Percentiles rank a stretch among this genome's conserved stretches.
Conservation (phyloP, 2,797 vertebrate genomes). For the Syngnathus acus region DNA sequence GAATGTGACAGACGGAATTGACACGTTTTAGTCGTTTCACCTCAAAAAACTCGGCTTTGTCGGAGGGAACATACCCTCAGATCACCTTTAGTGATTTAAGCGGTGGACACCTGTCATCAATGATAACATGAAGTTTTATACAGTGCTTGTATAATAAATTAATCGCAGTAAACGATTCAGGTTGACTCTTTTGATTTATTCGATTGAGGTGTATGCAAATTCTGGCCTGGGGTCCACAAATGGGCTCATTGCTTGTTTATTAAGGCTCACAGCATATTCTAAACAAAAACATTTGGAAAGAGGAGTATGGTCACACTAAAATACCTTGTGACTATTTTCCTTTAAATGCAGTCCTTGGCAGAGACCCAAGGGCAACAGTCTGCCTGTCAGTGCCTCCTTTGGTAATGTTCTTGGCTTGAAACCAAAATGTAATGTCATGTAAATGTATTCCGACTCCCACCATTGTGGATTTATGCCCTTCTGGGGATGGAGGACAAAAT, state of each 20-base stretch:
- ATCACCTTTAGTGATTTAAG: neutral
- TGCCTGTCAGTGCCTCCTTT: conserved; percentile 50
- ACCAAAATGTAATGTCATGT: conserved; percentile 1
- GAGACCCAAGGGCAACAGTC: conserved; percentile 40
- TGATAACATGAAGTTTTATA: neutral
- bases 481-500: neutral
- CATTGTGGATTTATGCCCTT: neutral
- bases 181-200: too few relatives aligned
- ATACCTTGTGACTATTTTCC: conserved; percentile 1
- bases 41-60: neutral
- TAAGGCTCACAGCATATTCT: too few relatives aligned
- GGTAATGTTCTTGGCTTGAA: conserved; percentile 9
- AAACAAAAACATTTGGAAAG: too few relatives aligned
- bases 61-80: neutral
- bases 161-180: neutral
- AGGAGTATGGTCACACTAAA: too few relatives aligned
- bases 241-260: too few relatives aligned
- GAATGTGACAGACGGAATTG: neutral
- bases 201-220: too few relatives aligned
- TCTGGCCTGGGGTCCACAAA: too few relatives aligned
- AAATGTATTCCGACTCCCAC: neutral
- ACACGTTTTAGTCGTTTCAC: neutral
- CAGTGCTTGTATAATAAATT: neutral
- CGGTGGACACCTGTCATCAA: neutral
- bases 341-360: conserved; percentile 52